A percentile compares a stretch with the other conserved stretches of the same genome.
Evolutionary conservation across 2,797 vertebrate species (phyloP).

Genomic region (Propithecus perrieri): DNA sequence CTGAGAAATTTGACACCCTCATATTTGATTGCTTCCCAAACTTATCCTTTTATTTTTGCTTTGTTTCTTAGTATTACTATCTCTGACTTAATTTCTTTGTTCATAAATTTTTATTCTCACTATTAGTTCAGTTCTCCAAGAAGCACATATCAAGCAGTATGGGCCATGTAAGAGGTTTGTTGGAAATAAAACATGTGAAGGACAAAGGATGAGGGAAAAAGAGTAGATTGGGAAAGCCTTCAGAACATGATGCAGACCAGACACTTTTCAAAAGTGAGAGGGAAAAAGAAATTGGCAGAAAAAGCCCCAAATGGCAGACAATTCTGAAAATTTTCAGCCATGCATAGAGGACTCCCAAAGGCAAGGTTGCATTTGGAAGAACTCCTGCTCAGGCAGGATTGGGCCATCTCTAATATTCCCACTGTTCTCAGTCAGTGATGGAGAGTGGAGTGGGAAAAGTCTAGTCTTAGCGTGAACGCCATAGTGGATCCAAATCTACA

Average conservation of each 20-base stretch:
- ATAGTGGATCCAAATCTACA: background rate
- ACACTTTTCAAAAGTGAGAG: background rate
- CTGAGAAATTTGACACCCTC: background rate
- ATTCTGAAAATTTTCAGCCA: background rate
- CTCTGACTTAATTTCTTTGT: background rate
- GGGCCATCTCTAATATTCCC: accelerated
- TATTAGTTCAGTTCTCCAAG: background rate
- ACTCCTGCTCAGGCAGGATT: background rate
- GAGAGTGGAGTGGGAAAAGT: too few relatives aligned
- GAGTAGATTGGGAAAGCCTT: background rate
- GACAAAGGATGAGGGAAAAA: background rate
- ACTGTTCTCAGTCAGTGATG: background rate
- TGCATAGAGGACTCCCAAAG: background rate
- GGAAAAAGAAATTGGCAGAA: background rate
- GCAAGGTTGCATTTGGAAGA: background rate
- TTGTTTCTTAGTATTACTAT: background rate
- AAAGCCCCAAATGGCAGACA: background rate
- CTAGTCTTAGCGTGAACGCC: background rate
- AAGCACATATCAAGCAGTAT: background rate
- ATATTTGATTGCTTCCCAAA: background rate
- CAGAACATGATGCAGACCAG: background rate
- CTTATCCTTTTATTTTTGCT: background rate
- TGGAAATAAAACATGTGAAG: background rate
- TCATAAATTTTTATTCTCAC: background rate
- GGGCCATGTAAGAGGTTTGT: background rate